Percentiles rank a stretch among this genome's conserved stretches.
phyloP scores from a whole-genome alignment of 2,888 invertebrate species.

The Syrphus vitripennis region DNA sequence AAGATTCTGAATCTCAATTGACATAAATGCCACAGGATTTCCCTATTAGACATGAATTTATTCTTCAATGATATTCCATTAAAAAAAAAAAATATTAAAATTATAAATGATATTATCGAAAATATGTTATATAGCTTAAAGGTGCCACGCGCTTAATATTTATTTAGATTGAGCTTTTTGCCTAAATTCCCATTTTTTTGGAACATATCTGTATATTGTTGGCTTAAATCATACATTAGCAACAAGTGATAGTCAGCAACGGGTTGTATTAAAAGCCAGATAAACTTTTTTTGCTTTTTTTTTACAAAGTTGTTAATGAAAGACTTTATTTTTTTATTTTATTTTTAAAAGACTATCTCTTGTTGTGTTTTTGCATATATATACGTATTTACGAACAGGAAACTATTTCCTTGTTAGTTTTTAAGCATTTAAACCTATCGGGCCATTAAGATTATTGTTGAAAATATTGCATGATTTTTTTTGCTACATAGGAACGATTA shows the following conservation, averaged over 20 bases:
- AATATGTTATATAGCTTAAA: conserved; percentile 13
- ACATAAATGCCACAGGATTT: conserved; percentile 49
- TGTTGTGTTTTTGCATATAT: conserved; percentile 4
- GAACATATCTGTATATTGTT: conserved; percentile 23
- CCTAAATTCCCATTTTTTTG: background rate
- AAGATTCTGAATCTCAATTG: conserved; percentile 36
- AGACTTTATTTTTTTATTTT: background rate
- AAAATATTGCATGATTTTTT: background rate
- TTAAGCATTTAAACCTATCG: background rate
- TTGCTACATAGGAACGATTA: too few relatives aligned
- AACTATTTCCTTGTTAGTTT: background rate
- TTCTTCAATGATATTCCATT: conserved; percentile 47
- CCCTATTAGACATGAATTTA: conserved; percentile 24
- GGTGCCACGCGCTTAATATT: conserved; percentile 39
- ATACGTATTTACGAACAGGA: background rate
- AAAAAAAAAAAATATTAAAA: conserved; percentile 2
- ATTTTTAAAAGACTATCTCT: background rate
- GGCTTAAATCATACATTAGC: conserved; percentile 18
- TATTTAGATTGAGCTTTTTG: conserved; percentile 23
- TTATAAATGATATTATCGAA: conserved; percentile 34
- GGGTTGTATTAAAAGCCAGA: background rate
- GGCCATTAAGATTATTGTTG: background rate
- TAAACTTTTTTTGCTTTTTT: background rate
- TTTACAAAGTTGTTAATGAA: background rate
- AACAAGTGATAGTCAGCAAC: conserved; percentile 5